These are phyloP conservation scores for Cassiopea xamachana DNA, from an alignment of 30 jellyfish, hydroid and myxozoan species.

Conservation along the genomic window DNA sequence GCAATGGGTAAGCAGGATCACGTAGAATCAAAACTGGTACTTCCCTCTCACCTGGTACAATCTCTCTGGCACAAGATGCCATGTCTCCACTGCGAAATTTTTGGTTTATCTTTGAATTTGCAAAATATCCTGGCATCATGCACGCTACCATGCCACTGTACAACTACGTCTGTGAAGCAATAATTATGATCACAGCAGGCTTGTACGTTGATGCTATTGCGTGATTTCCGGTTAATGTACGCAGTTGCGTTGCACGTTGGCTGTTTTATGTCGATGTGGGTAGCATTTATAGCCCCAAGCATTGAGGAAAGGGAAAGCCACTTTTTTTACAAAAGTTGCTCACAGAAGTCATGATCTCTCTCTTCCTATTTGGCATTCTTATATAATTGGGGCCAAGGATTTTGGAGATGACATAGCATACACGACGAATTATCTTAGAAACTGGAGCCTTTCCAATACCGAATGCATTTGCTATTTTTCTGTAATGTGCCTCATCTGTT, in stretches of 20 bases:
- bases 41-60: slow-evolving; percentile 8
- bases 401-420: neutral
- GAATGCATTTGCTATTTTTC: slow-evolving; percentile 64
- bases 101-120: neutral
- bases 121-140: slow-evolving; percentile 49
- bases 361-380: neutral
- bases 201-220: slow-evolving; percentile 48
- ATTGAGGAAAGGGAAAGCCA: neutral
- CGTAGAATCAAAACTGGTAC: slow-evolving; percentile 41
- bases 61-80: slow-evolving; percentile 39
- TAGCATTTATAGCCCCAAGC: slow-evolving; percentile 21
- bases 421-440: neutral
- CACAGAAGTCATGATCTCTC: neutral
- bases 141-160: slow-evolving; percentile 66
- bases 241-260: slow-evolving; percentile 7
- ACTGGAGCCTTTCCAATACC: slow-evolving; percentile 29
- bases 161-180: slow-evolving; percentile 54
- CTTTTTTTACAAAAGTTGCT: neutral
- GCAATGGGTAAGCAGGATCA: slow-evolving; percentile 56
- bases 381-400: neutral
- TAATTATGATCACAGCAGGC: slow-evolving; percentile 34
- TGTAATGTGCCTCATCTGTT: slow-evolving; percentile 6
- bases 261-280: slow-evolving; percentile 23
- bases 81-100: slow-evolving; percentile 18
- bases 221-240: slow-evolving; percentile 18